Evolutionary conservation across 2,888 invertebrate species (phyloP), one percentile per base, ranked within the genome.

Genomic region (Caenorhabditis angaria): DNA sequence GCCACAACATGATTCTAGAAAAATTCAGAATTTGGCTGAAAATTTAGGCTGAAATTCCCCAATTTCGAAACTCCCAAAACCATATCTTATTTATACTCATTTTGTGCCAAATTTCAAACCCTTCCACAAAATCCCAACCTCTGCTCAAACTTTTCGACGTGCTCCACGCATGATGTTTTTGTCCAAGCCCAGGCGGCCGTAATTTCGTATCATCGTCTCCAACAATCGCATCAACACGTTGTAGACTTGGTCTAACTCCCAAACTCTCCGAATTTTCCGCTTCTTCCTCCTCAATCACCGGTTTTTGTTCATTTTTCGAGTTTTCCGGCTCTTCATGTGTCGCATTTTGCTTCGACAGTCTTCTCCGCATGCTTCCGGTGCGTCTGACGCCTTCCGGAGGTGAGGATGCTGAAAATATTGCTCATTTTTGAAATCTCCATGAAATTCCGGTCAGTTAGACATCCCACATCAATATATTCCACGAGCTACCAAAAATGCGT

Each of bases 271-370:
- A 29, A 3, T 55, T 59, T 4, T 57, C 61, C 29, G 58, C 61
- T 54, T 62, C 56, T 29, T 69, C 65, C 32, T 62, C 68, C 5
- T 60, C 24, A 18, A 54, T 54, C 28, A 20, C 12, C 25, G 59
- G 4, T 3, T 32, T 20, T 5, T 47, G 25, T 27, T 20, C 24
- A 10, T 27, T 35, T n/a, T 14, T 3, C 25, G 32, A n/a, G 22
- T 58, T 24, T 22, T n/a, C 6, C 4, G 25, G 51, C 65, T 76
- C 75, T 54, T 77, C 77, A 41, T 72, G 64, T 22, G 72, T 72
- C 14, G 70, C 75, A 56, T 75, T 74, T 53, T 77, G 77, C 61
- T 77, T 77, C 10, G 77, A 77, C 1, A 77, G 63, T 51, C 70
- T 53, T 50, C 77, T 59, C 32, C 77, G 41, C 32, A 69, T 53